Evolutionary conservation across 1,140 invertebrate species (phyloP).

Genomic region (Palaemon carinicauda): DNA sequence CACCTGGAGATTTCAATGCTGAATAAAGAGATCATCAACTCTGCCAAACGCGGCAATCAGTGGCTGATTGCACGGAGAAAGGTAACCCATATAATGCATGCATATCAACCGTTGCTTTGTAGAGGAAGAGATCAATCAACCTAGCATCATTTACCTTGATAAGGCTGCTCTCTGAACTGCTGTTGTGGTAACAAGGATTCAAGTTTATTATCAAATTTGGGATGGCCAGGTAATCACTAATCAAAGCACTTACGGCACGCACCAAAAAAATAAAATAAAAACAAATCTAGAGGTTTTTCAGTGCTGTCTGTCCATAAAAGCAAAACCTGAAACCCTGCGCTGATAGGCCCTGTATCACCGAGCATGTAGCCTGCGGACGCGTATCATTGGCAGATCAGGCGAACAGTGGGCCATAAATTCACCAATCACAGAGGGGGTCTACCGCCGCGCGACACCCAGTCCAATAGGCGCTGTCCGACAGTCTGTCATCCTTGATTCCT

Average conservation of each 20-base stretch:
- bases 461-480: constrained; percentile 51
- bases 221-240: not conserved
- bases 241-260: not conserved
- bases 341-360: constrained; percentile 53
- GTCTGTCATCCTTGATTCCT: constrained; percentile 51
- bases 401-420: constrained; percentile 41
- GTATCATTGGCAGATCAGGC: constrained; percentile 54
- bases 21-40: constrained; percentile 34
- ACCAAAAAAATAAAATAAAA: not conserved
- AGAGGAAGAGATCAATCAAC: too few species aligned
- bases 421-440: constrained; percentile 55
- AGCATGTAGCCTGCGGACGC: constrained; percentile 42
- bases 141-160: too few species aligned
- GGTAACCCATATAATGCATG: too few species aligned
- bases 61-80: not conserved
- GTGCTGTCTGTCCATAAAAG: constrained; percentile 37
- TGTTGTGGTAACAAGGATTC: too few species aligned
- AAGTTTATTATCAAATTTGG: too few species aligned
- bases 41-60: not conserved
- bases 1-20: constrained; percentile 34
- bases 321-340: constrained; percentile 46
- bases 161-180: too few species aligned
- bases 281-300: not conserved
- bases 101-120: too few species aligned
- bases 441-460: constrained; percentile 48